Base-by-base conservation (phyloP, 2,797 vertebrate genomes). In the Erithacus rubecula region DNA sequence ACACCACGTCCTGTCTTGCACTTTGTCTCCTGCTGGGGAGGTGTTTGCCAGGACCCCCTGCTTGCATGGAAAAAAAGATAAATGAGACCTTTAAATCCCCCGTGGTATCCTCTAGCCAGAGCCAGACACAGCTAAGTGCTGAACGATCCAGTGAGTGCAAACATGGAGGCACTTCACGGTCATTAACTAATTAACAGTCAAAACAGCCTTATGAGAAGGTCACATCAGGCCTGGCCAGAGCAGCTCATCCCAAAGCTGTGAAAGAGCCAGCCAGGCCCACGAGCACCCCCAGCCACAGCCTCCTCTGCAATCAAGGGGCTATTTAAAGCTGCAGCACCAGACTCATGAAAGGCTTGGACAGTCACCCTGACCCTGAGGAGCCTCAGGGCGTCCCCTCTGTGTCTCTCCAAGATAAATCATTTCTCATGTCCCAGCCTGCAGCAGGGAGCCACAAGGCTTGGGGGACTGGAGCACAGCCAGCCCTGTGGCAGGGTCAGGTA, bases 131-230 rank as follows among this genome's bases (percentile, higher is more conserved):
- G 90, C 83, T 22, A 36, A 53, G 70, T 51, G 86, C 83, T 39
- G 78, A 67, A 72, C 5, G 41, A 92, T 39, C 80, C 90, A 41
- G 74, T 5, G 58, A 76, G 62, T 70, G 51, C 89, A 58, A 93
- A 74, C 91, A 77, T 9, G 67, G 83, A 87, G 74, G 80, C 83
- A 32, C 52, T 89, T 94, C 68, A 84, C 9, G 70, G 88, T 89
- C 93, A 84, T 95, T 94, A 94, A 72, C 70, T 94, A 80, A 96
- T 95, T 87, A 95, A 71, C 67, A 49, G 52, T 79, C 92, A 59
- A 86, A 83, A 19, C 71, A 69, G 82, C 72, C 43, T 36, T 32
- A 1, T 36, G 89, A 92, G 90, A n/a, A 1, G 2, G 51, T 20
- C 65, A 11, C 65, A 6, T 85, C 74, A 70, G 36, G 64, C 46